Evolutionary conservation across 1,140 invertebrate species (phyloP).

Genomic region (Lamellibrachia luymesi): DNA sequence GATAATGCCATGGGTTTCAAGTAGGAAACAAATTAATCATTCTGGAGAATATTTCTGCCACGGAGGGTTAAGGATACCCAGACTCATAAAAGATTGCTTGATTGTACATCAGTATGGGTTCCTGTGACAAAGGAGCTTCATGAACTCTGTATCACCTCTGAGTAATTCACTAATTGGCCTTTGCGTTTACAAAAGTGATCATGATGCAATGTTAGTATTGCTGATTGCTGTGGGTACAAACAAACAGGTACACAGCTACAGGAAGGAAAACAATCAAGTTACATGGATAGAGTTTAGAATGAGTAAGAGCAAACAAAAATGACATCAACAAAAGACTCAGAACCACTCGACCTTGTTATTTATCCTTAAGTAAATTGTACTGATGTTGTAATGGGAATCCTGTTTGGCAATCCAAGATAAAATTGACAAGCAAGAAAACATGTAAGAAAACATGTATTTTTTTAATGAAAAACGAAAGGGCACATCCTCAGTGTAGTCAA

Average conservation of each 20-base stretch:
- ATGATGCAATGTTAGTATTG: neutral
- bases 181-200: neutral
- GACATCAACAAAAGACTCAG: neutral
- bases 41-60: neutral
- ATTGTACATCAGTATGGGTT: neutral
- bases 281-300: neutral
- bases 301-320: neutral
- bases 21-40: neutral
- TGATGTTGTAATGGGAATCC: neutral
- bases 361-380: neutral
- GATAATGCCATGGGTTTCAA: neutral
- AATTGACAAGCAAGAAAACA: neutral
- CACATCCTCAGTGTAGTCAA: neutral
- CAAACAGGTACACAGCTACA: neutral
- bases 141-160: neutral
- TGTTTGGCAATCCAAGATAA: neutral
- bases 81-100: neutral
- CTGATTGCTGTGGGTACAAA: neutral
- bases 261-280: neutral
- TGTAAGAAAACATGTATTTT: neutral
- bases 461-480: neutral
- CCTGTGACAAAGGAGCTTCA: neutral
- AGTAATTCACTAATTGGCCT: neutral
- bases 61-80: neutral
- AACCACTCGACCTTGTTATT: neutral